Evolutionary conservation across 2,113 vertebrate genomes (phyloP).

Genomic region (Origma solitaria): DNA sequence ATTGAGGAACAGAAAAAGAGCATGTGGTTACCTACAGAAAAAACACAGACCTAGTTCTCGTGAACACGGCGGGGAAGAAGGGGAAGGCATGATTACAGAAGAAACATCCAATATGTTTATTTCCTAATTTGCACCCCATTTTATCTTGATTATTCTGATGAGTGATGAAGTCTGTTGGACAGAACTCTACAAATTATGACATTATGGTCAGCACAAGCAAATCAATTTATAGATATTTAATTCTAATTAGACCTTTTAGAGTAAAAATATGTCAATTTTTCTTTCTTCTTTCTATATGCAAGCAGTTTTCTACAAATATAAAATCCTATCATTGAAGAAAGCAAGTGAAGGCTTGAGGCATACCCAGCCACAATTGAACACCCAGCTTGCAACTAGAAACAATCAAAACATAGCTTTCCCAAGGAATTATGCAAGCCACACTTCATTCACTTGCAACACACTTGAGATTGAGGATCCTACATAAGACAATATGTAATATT

Average conservation of each 20-base stretch:
- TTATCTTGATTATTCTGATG: neutral
- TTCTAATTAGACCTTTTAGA: neutral
- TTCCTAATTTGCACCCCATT: neutral
- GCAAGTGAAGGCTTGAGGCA: neutral
- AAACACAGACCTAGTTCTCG: neutral
- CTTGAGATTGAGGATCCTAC: neutral
- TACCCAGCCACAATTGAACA: neutral
- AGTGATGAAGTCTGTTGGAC: neutral
- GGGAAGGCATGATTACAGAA: neutral
- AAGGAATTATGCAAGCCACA: neutral
- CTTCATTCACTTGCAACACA: neutral
- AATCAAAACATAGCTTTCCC: neutral
- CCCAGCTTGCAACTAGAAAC: neutral
- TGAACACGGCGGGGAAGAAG: neutral
- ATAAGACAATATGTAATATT: neutral
- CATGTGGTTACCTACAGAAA: neutral
- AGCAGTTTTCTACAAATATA: neutral
- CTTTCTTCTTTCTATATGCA: neutral
- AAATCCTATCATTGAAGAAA: neutral
- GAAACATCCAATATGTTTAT: neutral
- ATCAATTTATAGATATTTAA: neutral
- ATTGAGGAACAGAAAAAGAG: neutral
- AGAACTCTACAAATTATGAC: neutral
- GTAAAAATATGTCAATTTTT: fast-evolving
- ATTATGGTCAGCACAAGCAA: neutral